These are phyloP conservation scores for Prionace glauca DNA, from an alignment of 2,797 vertebrate genomes.

Conservation along the genomic window DNA sequence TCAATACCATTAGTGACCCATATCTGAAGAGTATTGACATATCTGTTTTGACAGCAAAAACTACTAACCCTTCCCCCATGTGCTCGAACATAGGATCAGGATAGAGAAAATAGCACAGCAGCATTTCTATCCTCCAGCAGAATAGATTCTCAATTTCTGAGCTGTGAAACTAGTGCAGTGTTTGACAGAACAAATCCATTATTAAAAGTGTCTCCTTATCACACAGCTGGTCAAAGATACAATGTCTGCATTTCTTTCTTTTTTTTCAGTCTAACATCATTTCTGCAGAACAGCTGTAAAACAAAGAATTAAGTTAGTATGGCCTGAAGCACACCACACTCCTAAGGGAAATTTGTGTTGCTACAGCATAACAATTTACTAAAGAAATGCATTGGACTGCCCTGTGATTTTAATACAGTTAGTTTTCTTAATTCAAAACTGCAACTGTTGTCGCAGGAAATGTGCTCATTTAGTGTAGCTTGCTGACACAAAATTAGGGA, in stretches of 20 bases:
- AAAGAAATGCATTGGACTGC: conserved; percentile 43
- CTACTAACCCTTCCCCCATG: conserved; percentile 33
- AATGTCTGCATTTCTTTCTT: conserved; percentile 18
- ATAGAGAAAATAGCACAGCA: conserved; percentile 24
- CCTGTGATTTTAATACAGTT: conserved; percentile 39
- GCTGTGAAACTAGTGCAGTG: conserved; percentile 29
- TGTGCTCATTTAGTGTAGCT: not conserved
- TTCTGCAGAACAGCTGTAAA: conserved; percentile 46
- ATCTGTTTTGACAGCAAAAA: conserved; percentile 36
- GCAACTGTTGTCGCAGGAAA: conserved; percentile 7
- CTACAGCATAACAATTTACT: conserved; percentile 48
- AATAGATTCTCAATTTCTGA: conserved; percentile 34
- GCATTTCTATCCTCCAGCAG: conserved; percentile 32
- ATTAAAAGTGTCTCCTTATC: conserved; percentile 36
- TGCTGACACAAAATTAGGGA: not conserved
- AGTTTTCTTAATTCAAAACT: conserved; percentile 33
- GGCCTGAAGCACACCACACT: conserved; percentile 45
- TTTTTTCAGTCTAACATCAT: conserved; percentile 18
- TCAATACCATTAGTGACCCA: conserved; percentile 39
- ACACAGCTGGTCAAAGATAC: conserved; percentile 18
- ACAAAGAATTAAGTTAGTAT: conserved; percentile 50
- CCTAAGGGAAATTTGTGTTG: conserved; percentile 44
- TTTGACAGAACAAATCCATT: conserved; percentile 31
- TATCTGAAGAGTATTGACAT: conserved; percentile 39
- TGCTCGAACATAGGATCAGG: conserved; percentile 1